Evolutionary conservation across 1,140 invertebrate genomes (phyloP).

Genomic region (Chrysoperla carnea): DNA sequence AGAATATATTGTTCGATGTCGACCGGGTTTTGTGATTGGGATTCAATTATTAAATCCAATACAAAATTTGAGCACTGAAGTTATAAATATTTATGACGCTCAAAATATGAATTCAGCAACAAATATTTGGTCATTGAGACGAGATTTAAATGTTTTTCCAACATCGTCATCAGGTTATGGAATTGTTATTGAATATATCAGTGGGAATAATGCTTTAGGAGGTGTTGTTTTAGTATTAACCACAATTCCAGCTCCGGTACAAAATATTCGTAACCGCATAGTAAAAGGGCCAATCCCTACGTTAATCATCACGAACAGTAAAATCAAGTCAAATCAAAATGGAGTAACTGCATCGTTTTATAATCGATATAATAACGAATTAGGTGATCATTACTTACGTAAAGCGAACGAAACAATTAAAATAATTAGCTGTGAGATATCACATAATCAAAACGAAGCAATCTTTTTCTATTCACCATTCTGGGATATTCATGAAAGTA

Average conservation of each 20-base stretch:
- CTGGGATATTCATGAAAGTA: slow-evolving; percentile 64
- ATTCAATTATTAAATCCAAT: slow-evolving; percentile 76
- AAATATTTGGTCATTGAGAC: slow-evolving; percentile 55
- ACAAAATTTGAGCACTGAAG: slow-evolving; percentile 68
- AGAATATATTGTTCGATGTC: slow-evolving; percentile 40
- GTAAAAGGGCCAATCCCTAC: slow-evolving; percentile 60
- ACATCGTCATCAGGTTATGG: slow-evolving; percentile 68
- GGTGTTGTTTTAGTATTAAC: slow-evolving; percentile 68
- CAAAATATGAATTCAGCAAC: slow-evolving; percentile 37
- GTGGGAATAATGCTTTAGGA: slow-evolving; percentile 58
- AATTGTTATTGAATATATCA: slow-evolving; percentile 64
- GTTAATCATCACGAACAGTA: slow-evolving; percentile 45
- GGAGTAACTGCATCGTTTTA: slow-evolving; percentile 78
- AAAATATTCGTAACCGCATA: slow-evolving; percentile 48
- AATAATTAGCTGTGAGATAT: slow-evolving; percentile 60
- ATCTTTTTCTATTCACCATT: slow-evolving; percentile 65
- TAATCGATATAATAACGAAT: slow-evolving; percentile 69
- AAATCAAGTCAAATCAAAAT: slow-evolving; percentile 61
- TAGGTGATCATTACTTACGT: slow-evolving; percentile 66
- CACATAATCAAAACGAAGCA: slow-evolving; percentile 60
- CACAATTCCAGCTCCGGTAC: slow-evolving; percentile 47
- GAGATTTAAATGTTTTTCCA: slow-evolving; percentile 75
- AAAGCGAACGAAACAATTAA: slow-evolving; percentile 78
- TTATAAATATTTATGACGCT: slow-evolving; percentile 59
- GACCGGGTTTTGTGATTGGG: slow-evolving; percentile 58